Percentiles rank a stretch among this genome's conserved stretches.
phyloP scores from a whole-genome alignment of 2,888 invertebrate genomes.

The Tachina grossa region DNA sequence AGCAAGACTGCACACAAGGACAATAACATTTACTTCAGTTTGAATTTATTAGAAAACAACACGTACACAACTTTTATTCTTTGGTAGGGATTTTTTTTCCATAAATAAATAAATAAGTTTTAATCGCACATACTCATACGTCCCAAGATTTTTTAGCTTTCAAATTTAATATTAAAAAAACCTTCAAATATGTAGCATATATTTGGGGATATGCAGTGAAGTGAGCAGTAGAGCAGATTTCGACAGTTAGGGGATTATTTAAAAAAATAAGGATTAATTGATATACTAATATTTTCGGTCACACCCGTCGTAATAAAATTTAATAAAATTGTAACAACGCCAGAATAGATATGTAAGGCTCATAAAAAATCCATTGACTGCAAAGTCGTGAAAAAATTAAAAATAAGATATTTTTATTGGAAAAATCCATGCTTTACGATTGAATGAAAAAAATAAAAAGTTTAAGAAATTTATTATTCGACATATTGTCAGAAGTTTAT shows the following conservation, averaged over 20 bases:
- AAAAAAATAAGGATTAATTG: too few relatives aligned
- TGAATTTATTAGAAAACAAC: slow-evolving; percentile 23
- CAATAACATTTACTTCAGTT: slow-evolving; percentile 33
- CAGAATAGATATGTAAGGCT: too few relatives aligned
- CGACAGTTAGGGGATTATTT: too few relatives aligned
- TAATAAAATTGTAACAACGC: too few relatives aligned
- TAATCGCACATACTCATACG: not conserved
- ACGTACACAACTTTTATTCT: slow-evolving; percentile 26
- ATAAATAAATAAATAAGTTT: slow-evolving; percentile 1
- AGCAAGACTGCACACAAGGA: slow-evolving; percentile 27
- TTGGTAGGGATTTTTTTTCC: slow-evolving; percentile 5
- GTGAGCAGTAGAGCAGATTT: not conserved
- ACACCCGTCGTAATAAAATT: too few relatives aligned
- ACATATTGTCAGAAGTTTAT: too few relatives aligned
- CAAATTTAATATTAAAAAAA: slow-evolving; percentile 21
- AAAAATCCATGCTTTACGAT: too few relatives aligned
- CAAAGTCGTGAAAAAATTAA: not conserved
- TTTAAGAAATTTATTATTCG: too few relatives aligned
- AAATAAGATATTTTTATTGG: not conserved
- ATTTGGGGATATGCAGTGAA: slow-evolving; percentile 3
- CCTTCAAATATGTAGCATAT: not conserved
- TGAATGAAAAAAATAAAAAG: too few relatives aligned
- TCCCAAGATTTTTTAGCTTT: not conserved
- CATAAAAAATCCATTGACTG: not conserved
- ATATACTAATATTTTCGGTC: too few relatives aligned